These are phyloP conservation scores for Apodemus sylvaticus DNA, from an alignment of 2,113 vertebrate genomes.

Conservation along the genomic window DNA sequence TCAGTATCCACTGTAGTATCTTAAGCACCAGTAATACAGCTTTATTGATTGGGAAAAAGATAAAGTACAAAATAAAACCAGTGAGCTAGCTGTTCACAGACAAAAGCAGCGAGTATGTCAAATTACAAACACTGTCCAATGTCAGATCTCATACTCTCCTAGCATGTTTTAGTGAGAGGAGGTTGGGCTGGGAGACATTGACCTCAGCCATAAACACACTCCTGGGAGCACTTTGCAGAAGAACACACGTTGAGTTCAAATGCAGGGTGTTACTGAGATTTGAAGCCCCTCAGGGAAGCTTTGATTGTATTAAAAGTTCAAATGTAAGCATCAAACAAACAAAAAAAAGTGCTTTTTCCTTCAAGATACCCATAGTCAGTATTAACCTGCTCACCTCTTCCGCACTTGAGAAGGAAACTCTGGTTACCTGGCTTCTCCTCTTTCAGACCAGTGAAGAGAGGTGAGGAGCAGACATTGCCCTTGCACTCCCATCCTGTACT, in stretches of 20 bases:
- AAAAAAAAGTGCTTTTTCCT: not conserved
- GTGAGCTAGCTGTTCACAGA: not conserved
- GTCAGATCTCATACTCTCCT: not conserved
- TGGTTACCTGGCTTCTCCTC: not conserved
- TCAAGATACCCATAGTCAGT: not conserved
- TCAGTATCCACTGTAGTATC: conserved; percentile 48
- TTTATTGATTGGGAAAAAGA: conserved; percentile 68
- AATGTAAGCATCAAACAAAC: not conserved
- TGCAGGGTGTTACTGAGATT: not conserved
- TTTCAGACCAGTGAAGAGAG: not conserved
- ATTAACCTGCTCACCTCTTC: not conserved
- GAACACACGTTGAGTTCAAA: not conserved
- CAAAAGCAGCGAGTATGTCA: conserved; percentile 6
- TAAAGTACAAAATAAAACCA: conserved; percentile 58
- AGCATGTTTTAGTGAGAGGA: not conserved
- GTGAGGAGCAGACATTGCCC: not conserved
- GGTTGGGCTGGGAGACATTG: not conserved
- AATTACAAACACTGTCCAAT: not conserved
- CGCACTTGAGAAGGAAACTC: not conserved
- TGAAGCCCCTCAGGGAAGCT: not conserved
- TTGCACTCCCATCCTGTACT: not conserved
- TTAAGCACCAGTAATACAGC: conserved; percentile 34
- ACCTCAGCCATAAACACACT: not conserved
- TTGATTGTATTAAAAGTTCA: not conserved
- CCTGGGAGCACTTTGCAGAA: not conserved